Percentiles rank a stretch among this genome's conserved stretches.
Conservation (phyloP, 1,140 invertebrate species). For the Ostrea denselamellosa region DNA sequence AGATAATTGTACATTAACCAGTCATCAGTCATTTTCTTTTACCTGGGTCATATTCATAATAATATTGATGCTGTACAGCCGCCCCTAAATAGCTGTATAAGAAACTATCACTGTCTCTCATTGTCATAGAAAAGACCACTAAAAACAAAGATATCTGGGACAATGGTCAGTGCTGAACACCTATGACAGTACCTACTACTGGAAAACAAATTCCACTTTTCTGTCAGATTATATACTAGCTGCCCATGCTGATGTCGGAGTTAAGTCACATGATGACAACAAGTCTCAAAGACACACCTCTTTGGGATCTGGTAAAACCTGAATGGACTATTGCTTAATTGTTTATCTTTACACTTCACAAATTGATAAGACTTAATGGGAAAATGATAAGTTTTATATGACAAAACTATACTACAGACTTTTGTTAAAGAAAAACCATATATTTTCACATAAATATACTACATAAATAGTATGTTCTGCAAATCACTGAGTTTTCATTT, state of each 20-base stretch:
- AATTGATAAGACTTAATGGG: background rate
- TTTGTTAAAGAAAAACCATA: background rate
- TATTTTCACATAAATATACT: background rate
- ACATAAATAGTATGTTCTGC: background rate
- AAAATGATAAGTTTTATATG: background rate
- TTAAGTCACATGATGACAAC: conserved; percentile 26
- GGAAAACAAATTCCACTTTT: background rate
- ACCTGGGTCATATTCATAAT: conserved; percentile 34
- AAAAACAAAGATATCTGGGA: background rate
- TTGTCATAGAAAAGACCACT: conserved; percentile 21
- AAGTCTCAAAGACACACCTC: conserved; percentile 3
- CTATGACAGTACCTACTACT: background rate
- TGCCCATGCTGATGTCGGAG: background rate
- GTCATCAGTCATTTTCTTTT: background rate
- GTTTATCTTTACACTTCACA: conserved; percentile 21
- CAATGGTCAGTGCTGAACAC: background rate
- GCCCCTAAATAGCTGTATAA: conserved; percentile 27
- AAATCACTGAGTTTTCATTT: background rate
- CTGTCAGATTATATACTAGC: conserved; percentile 5
- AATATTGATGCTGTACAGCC: conserved; percentile 27
- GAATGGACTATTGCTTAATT: conserved; percentile 39
- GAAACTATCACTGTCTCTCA: conserved; percentile 12
- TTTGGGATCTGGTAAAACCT: conserved; percentile 8
- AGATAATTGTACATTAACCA: background rate
- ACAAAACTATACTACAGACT: background rate